Percentiles rank a stretch among this genome's conserved stretches.
Conservation (phyloP, 30 jellyfish, hydroid and myxozoan genomes). For the Hydra vulgaris region DNA sequence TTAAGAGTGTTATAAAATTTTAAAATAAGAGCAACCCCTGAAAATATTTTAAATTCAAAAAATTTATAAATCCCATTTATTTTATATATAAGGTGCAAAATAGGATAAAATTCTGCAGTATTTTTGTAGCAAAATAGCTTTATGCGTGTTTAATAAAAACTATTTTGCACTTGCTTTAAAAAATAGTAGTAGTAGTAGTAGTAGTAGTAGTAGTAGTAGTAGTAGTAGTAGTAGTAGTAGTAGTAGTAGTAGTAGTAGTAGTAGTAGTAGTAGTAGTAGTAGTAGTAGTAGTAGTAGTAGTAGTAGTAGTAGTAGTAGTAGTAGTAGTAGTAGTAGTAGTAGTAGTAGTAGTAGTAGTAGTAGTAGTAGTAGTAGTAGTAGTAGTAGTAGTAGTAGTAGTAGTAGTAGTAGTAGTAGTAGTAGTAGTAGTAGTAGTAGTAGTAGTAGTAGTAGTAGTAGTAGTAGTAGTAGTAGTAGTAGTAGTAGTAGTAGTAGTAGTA, state of each 20-base stretch:
- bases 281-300: background rate
- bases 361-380: background rate
- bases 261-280: background rate
- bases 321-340: background rate
- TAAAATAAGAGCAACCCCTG: too few species aligned
- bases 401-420: background rate
- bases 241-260: constrained; percentile 13
- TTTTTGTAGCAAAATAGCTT: too few species aligned
- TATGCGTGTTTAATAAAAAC: too few species aligned
- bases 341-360: background rate
- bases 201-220: constrained; percentile 24
- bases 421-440: background rate
- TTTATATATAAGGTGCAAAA: too few species aligned
- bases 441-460: background rate
- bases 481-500: background rate
- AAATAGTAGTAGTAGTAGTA: too few species aligned
- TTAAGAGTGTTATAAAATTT: too few species aligned
- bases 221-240: constrained; percentile 7
- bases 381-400: background rate
- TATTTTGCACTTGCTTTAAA: too few species aligned
- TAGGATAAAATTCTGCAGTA: too few species aligned
- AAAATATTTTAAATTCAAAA: too few species aligned
- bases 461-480: background rate
- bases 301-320: constrained; percentile 8
- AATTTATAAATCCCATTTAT: too few species aligned